Base-by-base conservation (phyloP, 2,113 vertebrate genomes). In the Carollia perspicillata region DNA sequence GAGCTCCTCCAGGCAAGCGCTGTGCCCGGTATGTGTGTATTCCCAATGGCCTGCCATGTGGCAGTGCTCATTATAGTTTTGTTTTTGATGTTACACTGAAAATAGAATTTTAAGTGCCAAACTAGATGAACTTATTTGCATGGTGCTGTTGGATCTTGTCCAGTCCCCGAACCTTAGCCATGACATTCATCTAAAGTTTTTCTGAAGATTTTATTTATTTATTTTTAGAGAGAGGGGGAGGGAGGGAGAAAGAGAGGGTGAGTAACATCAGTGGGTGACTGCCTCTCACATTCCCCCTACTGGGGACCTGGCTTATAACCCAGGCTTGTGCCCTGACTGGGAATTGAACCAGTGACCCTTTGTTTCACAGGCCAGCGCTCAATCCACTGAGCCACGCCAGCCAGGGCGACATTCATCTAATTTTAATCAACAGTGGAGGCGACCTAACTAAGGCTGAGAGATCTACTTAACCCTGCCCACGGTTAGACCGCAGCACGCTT, bases 111-210 rank as follows among this genome's bases (percentile, higher is more conserved):
- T 44, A 93, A 94, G 80, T 23, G 42, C 47, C 71, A 42, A 71
- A 80, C 71, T 47, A 74, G 89, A 80, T 86, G 75, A 83, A 96
- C 86, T 97, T 79, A 90, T 65, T 95, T 95, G 85, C 68, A 37
- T n/a, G 35, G 44, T 85, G 58, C 77, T 58, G 2, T 69, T 94
- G 92, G 79, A 71, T 79, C 75, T 69, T 3, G 0, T 72, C 94
- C 72, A 89, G 77, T 84, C 89, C 55, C 75, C 1, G 0, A 83
- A 90, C 47, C 75, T 75, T 89, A 51, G 26, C 78, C 49, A n/a
- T 83, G 85, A 65, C 37, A 26, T 77, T 88, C 90, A 71, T 83
- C 85, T 83, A 60, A 89, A 94, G 55, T 58, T 58, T 58, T 58
- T 9, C 55, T 58, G 23, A 58, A 58, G 20, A 23, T 23, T 58